These are phyloP conservation scores for Poeciliopsis retropinna DNA, from an alignment of 2,113 vertebrate genomes.

Conservation along the genomic window DNA sequence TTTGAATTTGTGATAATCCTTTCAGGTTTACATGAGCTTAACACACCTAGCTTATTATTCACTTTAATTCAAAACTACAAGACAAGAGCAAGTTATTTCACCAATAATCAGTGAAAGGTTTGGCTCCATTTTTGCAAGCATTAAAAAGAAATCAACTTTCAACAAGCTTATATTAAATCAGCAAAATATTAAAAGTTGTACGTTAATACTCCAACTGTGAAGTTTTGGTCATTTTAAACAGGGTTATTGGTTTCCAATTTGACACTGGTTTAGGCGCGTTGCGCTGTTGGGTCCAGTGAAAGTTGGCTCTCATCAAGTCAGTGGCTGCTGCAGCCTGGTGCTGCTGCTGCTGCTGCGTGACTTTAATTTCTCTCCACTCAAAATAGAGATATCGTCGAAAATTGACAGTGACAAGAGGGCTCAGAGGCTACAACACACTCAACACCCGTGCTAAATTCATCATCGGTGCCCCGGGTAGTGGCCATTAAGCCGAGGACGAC, in stretches of 20 bases:
- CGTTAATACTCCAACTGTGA: too few relatives aligned
- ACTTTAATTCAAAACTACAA: too few relatives aligned
- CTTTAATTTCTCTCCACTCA: conserved; percentile 80
- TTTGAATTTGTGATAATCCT: background rate
- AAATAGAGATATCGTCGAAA: conserved; percentile 98
- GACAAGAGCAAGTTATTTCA: background rate
- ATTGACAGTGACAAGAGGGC: conserved; percentile 98
- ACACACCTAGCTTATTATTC: too few relatives aligned
- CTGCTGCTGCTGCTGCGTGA: conserved; percentile 79
- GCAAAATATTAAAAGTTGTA: too few relatives aligned
- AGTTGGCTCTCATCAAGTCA: too few relatives aligned
- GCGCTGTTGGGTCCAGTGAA: too few relatives aligned
- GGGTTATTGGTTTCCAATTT: too few relatives aligned
- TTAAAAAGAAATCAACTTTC: background rate
- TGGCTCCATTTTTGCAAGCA: background rate
- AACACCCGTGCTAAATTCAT: conserved; percentile 97
- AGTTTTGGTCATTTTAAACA: background rate
- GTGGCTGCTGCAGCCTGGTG: conserved; percentile 17
- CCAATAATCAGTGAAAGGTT: background rate
- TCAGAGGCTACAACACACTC: conserved; percentile 92
- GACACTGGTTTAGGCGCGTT: too few relatives aligned
- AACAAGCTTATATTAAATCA: background rate
- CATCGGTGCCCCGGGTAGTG: conserved; percentile 90
- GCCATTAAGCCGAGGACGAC: conserved; percentile 87
- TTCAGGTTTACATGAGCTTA: background rate